phyloP scores from a whole-genome alignment of 2,113 vertebrate species.

The Anser brachyrhynchus region DNA sequence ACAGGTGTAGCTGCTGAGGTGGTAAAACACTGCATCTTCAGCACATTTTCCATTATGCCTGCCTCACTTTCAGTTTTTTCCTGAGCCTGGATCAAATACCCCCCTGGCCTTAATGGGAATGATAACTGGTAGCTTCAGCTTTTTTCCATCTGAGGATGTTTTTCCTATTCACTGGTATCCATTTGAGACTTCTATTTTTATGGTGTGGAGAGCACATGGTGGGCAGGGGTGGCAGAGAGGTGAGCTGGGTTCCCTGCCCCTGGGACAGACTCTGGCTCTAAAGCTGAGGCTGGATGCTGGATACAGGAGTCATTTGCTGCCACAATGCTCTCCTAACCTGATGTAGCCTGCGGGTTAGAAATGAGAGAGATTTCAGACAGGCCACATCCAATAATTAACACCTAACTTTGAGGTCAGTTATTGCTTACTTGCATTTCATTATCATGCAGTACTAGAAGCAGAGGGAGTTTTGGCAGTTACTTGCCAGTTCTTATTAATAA shows the following conservation, averaged over 20 bases:
- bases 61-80: background rate
- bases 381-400: constrained; percentile 60
- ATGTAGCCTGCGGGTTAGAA: background rate
- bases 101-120: background rate
- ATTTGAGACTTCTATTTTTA: background rate
- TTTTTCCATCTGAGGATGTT: background rate
- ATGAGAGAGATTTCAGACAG: background rate
- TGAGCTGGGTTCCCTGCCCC: accelerated
- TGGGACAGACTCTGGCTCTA: accelerated
- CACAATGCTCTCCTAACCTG: background rate
- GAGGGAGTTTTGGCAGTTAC: constrained; percentile 65
- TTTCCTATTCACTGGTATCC: background rate
- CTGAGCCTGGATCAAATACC: background rate
- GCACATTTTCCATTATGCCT: accelerated
- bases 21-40: background rate
- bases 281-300: background rate
- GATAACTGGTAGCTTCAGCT: background rate
- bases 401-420: constrained; percentile 65
- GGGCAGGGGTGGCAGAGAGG: background rate
- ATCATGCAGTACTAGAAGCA: constrained; percentile 47
- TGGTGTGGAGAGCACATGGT: background rate
- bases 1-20: background rate
- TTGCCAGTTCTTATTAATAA: constrained; percentile 72
- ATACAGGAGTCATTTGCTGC: background rate
- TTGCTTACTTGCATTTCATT: constrained; percentile 72